Evolutionary conservation across 2,797 vertebrate genomes (phyloP).

Genomic region (Bovichtus variegatus): DNA sequence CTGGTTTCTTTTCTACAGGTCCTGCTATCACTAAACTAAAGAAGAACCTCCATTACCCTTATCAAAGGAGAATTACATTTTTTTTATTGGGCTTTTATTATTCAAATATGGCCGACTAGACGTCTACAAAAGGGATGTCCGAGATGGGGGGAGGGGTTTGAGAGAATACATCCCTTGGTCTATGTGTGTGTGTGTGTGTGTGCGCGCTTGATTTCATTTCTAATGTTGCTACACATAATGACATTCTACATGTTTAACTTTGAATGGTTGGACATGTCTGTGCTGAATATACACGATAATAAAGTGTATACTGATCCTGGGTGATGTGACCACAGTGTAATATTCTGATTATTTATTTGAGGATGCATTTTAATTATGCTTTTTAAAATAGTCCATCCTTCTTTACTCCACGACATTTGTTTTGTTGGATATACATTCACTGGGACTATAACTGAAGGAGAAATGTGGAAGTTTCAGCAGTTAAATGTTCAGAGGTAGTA

Average conservation of each 20-base stretch:
- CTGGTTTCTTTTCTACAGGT: slow-evolving; percentile 48
- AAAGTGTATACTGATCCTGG: slow-evolving; percentile 63
- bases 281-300: not conserved
- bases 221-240: slow-evolving; percentile 32
- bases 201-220: slow-evolving; percentile 28
- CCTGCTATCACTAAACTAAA: not conserved
- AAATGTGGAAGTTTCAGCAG: not conserved
- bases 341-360: slow-evolving; percentile 5
- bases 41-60: not conserved
- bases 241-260: slow-evolving; percentile 9
- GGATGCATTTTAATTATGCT: not conserved
- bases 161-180: slow-evolving; percentile 71
- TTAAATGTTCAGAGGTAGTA: not conserved
- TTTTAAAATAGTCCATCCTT: not conserved
- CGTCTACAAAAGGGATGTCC: slow-evolving; percentile 86
- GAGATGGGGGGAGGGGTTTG: slow-evolving; percentile 91
- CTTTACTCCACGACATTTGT: slow-evolving; percentile 7
- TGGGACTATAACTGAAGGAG: not conserved
- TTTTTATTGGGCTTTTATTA: slow-evolving; percentile 52
- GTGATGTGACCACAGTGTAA: slow-evolving; percentile 47
- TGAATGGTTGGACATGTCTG: not conserved
- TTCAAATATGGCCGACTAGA: slow-evolving; percentile 88
- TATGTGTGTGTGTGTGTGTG: slow-evolving; percentile 30
- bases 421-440: not conserved
- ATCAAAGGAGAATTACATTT: slow-evolving; percentile 31